phyloP scores from a whole-genome alignment of 2,888 invertebrate species.

The Calliopum simillimum region DNA sequence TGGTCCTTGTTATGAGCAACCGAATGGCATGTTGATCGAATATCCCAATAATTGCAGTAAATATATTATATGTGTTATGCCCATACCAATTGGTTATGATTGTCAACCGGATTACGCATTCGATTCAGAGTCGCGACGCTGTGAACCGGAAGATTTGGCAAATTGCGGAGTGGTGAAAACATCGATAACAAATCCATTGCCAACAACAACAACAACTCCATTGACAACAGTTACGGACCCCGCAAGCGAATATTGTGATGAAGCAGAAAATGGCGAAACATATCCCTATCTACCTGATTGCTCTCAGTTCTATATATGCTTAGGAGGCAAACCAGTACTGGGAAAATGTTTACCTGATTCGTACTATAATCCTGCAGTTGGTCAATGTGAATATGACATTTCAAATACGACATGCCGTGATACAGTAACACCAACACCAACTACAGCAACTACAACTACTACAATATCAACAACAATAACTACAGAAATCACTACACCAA shows the following conservation, averaged over 20 bases:
- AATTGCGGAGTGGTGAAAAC: slow-evolving; percentile 63
- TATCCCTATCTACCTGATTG: slow-evolving; percentile 23
- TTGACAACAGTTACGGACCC: slow-evolving; percentile 31
- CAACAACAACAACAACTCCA: slow-evolving; percentile 42
- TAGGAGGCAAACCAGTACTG: not conserved
- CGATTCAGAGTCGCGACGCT: slow-evolving; percentile 47
- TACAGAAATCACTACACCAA: slow-evolving; percentile 11
- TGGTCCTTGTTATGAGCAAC: slow-evolving; percentile 46
- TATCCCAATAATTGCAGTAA: slow-evolving; percentile 57
- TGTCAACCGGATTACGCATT: slow-evolving; percentile 70
- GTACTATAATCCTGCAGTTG: slow-evolving; percentile 30
- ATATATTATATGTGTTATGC: slow-evolving; percentile 49
- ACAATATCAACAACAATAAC: not conserved
- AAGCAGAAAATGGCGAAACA: slow-evolving; percentile 20
- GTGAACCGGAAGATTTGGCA: slow-evolving; percentile 52
- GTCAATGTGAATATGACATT: slow-evolving; percentile 15
- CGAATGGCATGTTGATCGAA: slow-evolving; percentile 45
- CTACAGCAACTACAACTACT: not conserved
- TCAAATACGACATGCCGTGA: slow-evolving; percentile 26
- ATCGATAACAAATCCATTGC: slow-evolving; percentile 30
- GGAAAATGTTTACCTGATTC: slow-evolving; percentile 4
- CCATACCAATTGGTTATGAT: slow-evolving; percentile 68
- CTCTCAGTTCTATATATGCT: slow-evolving; percentile 32
- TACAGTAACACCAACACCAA: not conserved
- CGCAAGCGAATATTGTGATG: slow-evolving; percentile 1